phyloP scores from a whole-genome alignment of 2,888 invertebrate species.

The Julus scanicus region DNA sequence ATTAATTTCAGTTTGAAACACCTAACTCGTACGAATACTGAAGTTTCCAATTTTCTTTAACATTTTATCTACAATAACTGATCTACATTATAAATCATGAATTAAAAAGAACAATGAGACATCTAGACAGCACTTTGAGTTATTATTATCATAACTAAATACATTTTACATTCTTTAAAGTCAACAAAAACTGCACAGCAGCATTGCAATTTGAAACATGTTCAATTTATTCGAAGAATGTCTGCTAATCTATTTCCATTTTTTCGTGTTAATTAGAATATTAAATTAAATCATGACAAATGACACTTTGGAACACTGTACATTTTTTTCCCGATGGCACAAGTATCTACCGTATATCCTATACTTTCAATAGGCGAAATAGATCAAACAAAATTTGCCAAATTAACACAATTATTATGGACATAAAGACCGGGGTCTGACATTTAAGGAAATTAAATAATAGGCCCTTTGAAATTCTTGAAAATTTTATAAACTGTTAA shows the following conservation, averaged over 20 bases:
- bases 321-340: constrained; percentile 6
- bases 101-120: too few species aligned
- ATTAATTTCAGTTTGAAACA: too few species aligned
- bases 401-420: too few species aligned
- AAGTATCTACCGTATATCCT: neutral
- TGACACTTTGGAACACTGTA: neutral
- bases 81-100: too few species aligned
- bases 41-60: too few species aligned
- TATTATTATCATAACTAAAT: too few species aligned
- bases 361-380: neutral
- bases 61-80: too few species aligned
- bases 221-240: neutral
- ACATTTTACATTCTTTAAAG: neutral
- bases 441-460: neutral
- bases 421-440: neutral
- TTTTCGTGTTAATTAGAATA: neutral
- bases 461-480: neutral
- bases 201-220: neutral
- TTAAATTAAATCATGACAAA: neutral
- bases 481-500: too few species aligned
- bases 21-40: too few species aligned
- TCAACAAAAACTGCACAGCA: neutral
- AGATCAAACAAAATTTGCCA: neutral
- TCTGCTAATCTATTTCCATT: constrained; percentile 3
- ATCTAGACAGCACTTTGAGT: too few species aligned